Percentiles rank a stretch among this genome's conserved stretches.
Evolutionary conservation across 2,888 invertebrate genomes (phyloP).

Genomic region (Luperina nickerlii): DNA sequence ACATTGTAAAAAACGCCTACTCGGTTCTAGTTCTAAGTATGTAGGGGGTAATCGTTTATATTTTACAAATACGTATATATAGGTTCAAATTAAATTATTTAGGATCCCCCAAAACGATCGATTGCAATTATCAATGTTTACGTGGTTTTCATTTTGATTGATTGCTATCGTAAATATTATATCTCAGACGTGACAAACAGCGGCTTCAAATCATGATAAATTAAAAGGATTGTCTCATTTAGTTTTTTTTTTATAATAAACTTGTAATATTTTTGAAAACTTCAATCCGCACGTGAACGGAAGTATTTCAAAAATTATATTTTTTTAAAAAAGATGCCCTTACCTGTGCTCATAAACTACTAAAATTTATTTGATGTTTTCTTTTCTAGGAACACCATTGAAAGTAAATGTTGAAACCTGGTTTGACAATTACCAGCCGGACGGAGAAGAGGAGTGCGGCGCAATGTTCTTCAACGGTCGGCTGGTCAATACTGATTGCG

Average conservation of each 20-base stretch:
- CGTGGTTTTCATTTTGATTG: not conserved
- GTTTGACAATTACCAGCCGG: constrained; percentile 79
- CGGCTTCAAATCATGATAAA: not conserved
- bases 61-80: not conserved
- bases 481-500: constrained; percentile 78
- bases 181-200: not conserved
- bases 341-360: not conserved
- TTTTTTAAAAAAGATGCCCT: not conserved
- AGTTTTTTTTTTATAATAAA: not conserved
- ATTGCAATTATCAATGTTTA: not conserved
- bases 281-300: not conserved
- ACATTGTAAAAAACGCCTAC: not conserved
- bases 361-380: not conserved
- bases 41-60: not conserved
- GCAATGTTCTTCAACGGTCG: constrained; percentile 81
- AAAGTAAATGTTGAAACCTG: constrained; percentile 72
- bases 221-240: too few species aligned
- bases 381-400: constrained; percentile 23
- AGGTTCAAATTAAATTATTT: not conserved
- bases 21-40: not conserved
- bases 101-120: not conserved
- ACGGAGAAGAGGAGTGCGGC: constrained; percentile 66
- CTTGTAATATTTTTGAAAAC: not conserved
- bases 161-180: too few species aligned
- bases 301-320: too few species aligned